A percentile compares a stretch with the other conserved stretches of the same genome.
phyloP scores from a whole-genome alignment of 2,113 vertebrate genomes.

The Scalopus aquaticus region DNA sequence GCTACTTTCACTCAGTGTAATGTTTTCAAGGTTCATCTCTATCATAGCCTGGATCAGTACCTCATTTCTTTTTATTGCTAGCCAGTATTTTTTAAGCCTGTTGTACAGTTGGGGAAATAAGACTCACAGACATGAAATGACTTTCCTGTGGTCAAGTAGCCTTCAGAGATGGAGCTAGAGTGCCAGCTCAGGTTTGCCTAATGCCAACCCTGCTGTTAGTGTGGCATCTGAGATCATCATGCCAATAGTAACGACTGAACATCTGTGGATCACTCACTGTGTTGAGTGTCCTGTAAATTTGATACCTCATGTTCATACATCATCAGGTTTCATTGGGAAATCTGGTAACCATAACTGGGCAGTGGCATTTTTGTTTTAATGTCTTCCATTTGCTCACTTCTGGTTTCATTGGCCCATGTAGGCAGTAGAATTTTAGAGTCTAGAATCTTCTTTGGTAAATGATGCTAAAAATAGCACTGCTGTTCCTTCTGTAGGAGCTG shows the following conservation, averaged over 20 bases:
- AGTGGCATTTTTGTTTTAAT: neutral
- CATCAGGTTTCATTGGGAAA: neutral
- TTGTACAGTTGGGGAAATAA: neutral
- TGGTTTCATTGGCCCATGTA: neutral
- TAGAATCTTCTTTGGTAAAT: neutral
- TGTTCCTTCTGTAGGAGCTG: slow-evolving; percentile 59
- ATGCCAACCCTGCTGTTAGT: neutral
- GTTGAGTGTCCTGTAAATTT: neutral
- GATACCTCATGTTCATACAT: neutral
- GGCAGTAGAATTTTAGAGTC: neutral
- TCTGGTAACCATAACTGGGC: neutral
- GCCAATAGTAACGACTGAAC: neutral
- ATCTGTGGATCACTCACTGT: neutral
- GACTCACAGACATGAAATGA: neutral
- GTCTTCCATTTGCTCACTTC: slow-evolving; percentile 12
- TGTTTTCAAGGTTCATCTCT: neutral
- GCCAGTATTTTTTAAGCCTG: neutral
- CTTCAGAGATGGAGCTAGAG: neutral
- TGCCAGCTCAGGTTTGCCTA: neutral
- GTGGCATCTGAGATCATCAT: neutral
- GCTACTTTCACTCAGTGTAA: neutral
- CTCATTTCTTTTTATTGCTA: neutral
- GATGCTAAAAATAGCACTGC: slow-evolving; percentile 42
- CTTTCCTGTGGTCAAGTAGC: neutral
- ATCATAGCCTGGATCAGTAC: neutral